Evolutionary conservation across 2,113 vertebrate genomes (phyloP).

Genomic region (Oncorhynchus tshawytscha): DNA sequence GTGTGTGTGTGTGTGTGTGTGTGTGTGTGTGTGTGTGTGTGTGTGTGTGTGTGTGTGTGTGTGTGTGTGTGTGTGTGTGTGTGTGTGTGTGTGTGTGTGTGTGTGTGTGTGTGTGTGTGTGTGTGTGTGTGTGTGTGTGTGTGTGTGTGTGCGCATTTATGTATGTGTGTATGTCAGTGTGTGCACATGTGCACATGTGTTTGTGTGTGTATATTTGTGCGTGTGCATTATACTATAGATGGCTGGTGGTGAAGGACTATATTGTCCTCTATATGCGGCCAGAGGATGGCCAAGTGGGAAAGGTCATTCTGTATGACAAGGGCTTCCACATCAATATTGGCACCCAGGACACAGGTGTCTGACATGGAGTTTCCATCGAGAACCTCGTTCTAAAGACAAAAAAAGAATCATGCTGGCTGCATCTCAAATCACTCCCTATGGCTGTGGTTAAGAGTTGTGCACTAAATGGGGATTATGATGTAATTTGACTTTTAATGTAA

Average conservation of each 20-base stretch:
- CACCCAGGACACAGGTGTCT: conserved; percentile 56
- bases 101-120: neutral
- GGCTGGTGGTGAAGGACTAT: conserved; percentile 61
- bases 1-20: too few relatives aligned
- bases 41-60: neutral
- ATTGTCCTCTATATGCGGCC: conserved; percentile 72
- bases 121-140: conserved; percentile 1
- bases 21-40: conserved; percentile 8
- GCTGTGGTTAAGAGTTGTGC: too few relatives aligned
- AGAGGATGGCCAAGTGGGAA: conserved; percentile 59
- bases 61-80: neutral
- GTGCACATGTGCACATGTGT: neutral
- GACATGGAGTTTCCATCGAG: conserved; percentile 51
- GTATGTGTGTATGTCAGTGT: too few relatives aligned
- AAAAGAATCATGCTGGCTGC: too few relatives aligned
- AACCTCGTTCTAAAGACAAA: conserved; percentile 39
- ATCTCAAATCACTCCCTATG: too few relatives aligned
- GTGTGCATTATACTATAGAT: conserved; percentile 45
- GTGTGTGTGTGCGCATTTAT: conserved; percentile 2
- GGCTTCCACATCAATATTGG: conserved; percentile 66
- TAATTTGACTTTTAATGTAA: too few relatives aligned
- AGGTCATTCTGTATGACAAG: conserved; percentile 67
- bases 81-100: conserved; percentile 20
- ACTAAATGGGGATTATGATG: too few relatives aligned
- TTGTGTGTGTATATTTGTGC: conserved; percentile 13